Evolutionary conservation across 2,113 vertebrate genomes (phyloP), one percentile per base, ranked within the genome.

Genomic region (Gracilinanus agilis): DNA sequence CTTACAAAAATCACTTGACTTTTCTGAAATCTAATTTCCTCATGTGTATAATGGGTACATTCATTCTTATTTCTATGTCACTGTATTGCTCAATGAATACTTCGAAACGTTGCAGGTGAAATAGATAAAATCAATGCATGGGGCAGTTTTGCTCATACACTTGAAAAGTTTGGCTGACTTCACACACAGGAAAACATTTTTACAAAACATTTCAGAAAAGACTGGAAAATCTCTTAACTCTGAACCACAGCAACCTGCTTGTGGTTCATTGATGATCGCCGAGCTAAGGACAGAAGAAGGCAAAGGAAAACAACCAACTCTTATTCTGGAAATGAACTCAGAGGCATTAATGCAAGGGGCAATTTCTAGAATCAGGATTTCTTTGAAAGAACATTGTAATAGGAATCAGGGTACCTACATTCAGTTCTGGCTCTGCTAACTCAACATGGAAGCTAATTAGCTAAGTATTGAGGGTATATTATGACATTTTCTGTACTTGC

Each of bases 1-100:
- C 67, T 61, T 3, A 5, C 3, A 5, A 0, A 2, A 44, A 12
- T 83, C 9, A 0, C 2, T 25, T 19, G 27, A 1, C n/a, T 25
- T 16, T 3, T 0, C 9, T 25, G 9, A 89, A 34, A 34, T 58
- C 90, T 56, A 5, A 53, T 29, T 55, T 96, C 49, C 12, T 7
- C 56, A 53, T 90, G n/a, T 40, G 25, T 55, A 61, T 55, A 90
- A n/a, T 54, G 44, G 44, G 34, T 58, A 53, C 27, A 53, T 56
- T 40, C 16, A 27, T 40, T 25, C 53, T 10, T 49, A 53, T 16
- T 23, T 83, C 34, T 83, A 83, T 83, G 40, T 40, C 61, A n/a
- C 40, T 16, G 16, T 83, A 19, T 40, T 40, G 19, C 16, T 83
- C 67, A 40, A 40, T 40, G 67, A 83, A 83, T 83, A 40, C n/a